Evolutionary conservation across 1,140 invertebrate species (phyloP), one percentile per base, ranked within the genome.

Genomic region (Drosophila guanche): DNA sequence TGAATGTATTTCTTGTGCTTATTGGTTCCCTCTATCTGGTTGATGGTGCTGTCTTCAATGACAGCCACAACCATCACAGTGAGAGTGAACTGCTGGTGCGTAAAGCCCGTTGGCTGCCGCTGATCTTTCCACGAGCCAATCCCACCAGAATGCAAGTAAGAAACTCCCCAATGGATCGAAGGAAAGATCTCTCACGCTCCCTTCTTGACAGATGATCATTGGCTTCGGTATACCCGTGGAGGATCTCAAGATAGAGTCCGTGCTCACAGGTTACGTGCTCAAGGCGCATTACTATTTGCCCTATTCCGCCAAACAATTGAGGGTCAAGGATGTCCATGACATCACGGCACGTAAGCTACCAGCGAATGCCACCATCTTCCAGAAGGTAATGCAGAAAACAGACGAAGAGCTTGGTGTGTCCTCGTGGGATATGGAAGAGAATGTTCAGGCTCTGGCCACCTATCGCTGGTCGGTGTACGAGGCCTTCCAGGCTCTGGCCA

Each of bases 211-310:
- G 90, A 79, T 85, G 47, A 83, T 91, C n/a, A 59, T 37, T 14
- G 91, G 90, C 23, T 90, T 91, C 70, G 91, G 91, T 62, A 90
- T 91, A 54, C 90, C 90, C 0, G 70, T 88, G 7, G 76, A 83
- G 1, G 67, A 80, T 33, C 69, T 91, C 0, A 55, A 77, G 8
- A 22, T 65, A 5, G 91, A 91, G 51, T 53, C 85, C 5, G 74
- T 91, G 40, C 62, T 85, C 4, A 76, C 76, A 0, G 91, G 91
- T 7, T 91, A 91, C 55, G 91, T 91, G 2, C 14, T 91, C 0
- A 91, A 91, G 42, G 85, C 90, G 0, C 74, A 91, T 25, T 91
- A 90, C 29, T 80, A 48, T 43, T 50, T 91, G 53, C 89, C 91
- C 5, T 45, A 48, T n/a, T 74, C 62, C 3, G 77, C 58, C 23